phyloP scores from a whole-genome alignment of 2,113 vertebrate genomes.

The Perca schrenkii region DNA sequence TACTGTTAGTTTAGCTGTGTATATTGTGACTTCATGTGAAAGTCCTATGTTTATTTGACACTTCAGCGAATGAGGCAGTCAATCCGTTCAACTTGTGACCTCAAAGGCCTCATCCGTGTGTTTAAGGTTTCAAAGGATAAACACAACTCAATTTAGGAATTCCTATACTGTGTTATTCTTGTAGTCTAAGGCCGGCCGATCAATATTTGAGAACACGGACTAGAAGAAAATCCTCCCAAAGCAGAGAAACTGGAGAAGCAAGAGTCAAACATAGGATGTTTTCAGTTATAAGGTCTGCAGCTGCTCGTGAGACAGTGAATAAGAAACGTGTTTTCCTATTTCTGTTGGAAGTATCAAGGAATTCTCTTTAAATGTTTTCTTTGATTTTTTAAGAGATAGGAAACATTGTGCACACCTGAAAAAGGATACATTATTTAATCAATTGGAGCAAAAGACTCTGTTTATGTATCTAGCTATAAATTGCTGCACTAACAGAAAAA shows the following conservation, averaged over 20 bases:
- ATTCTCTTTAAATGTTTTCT: constrained; percentile 29
- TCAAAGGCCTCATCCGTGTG: constrained; percentile 35
- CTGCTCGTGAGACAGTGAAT: constrained; percentile 21
- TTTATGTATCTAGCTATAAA: neutral
- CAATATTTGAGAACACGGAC: constrained; percentile 54
- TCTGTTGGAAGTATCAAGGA: constrained; percentile 16
- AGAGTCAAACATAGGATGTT: constrained; percentile 49
- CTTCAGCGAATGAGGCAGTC: constrained; percentile 42
- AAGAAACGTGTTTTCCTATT: constrained; percentile 25
- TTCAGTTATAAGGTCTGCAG: constrained; percentile 44
- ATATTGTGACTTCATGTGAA: constrained; percentile 67
- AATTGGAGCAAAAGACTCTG: neutral
- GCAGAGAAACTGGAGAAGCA: constrained; percentile 42
- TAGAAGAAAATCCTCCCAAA: constrained; percentile 34
- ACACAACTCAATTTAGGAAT: constrained; percentile 56
- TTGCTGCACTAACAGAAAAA: neutral
- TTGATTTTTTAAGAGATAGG: constrained; percentile 14
- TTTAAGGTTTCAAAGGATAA: constrained; percentile 56
- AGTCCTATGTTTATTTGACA: constrained; percentile 63
- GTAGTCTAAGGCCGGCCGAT: constrained; percentile 17
- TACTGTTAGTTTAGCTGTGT: constrained; percentile 65
- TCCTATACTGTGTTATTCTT: constrained; percentile 55
- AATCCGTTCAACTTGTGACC: constrained; percentile 54
- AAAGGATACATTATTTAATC: neutral
- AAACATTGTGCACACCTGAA: neutral